A percentile compares a stretch with the other conserved stretches of the same genome.
phyloP scores from a whole-genome alignment of 1,140 invertebrate genomes.

The Drosophila chauvacae region DNA sequence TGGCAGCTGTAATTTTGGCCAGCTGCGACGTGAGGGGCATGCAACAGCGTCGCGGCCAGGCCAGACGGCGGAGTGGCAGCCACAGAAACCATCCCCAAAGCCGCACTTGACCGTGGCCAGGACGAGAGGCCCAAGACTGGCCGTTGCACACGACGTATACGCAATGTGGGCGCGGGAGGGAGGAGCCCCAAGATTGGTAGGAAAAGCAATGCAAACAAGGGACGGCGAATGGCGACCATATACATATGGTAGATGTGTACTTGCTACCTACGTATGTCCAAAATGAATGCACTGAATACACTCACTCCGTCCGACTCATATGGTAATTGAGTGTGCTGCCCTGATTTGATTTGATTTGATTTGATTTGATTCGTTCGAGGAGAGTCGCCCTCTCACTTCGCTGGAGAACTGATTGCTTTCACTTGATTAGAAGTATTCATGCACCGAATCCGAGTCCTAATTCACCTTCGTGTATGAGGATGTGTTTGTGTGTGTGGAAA shows the following conservation, averaged over 20 bases:
- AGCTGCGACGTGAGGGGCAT: slow-evolving; percentile 10
- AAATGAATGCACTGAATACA: slow-evolving; percentile 35
- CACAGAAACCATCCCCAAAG: slow-evolving; percentile 3
- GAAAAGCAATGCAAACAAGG: slow-evolving; percentile 20
- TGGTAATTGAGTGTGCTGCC: slow-evolving; percentile 44
- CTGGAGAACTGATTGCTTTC: slow-evolving; percentile 34
- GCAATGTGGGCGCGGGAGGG: slow-evolving; percentile 1
- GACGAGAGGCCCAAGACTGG: neutral
- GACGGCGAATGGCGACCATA: neutral
- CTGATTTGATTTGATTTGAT: slow-evolving; percentile 47
- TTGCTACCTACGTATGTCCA: neutral
- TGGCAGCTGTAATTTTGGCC: slow-evolving; percentile 6
- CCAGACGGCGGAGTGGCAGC: neutral
- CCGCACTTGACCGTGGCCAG: slow-evolving; percentile 57
- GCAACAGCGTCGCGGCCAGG: slow-evolving; percentile 21
- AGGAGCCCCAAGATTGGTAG: slow-evolving; percentile 10
- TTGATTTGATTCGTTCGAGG: slow-evolving; percentile 14
- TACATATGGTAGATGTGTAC: neutral
- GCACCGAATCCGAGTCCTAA: slow-evolving; percentile 9
- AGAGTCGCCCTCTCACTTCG: slow-evolving; percentile 23
- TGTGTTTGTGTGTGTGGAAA: neutral
- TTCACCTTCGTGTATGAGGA: slow-evolving; percentile 5
- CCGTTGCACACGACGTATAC: slow-evolving; percentile 28
- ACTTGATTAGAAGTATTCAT: slow-evolving; percentile 49
- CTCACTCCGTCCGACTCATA: slow-evolving; percentile 23